Percentiles rank a stretch among this genome's conserved stretches.
Evolutionary conservation across 2,113 vertebrate species (phyloP).

Genomic region (Maylandia zebra): DNA sequence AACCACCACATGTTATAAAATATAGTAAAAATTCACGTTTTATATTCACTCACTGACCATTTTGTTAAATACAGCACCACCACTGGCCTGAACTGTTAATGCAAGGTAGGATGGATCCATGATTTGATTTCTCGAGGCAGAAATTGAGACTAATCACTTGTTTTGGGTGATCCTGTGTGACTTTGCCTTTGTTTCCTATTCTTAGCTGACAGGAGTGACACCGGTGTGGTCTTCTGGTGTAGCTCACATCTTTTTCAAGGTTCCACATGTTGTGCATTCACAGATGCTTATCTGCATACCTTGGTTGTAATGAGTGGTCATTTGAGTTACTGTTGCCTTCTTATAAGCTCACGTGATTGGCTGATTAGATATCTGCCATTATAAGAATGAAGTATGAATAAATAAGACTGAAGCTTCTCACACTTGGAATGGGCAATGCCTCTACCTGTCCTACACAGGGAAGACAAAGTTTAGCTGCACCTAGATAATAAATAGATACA

Average conservation of each 20-base stretch:
- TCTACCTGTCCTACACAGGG: background rate
- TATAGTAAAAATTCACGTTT: background rate
- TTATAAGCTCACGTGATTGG: background rate
- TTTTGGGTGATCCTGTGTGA: background rate
- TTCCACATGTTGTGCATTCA: background rate
- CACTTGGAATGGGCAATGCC: background rate
- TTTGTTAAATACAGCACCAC: background rate
- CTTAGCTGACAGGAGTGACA: background rate
- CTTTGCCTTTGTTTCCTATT: background rate
- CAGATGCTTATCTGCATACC: background rate
- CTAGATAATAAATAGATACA: background rate
- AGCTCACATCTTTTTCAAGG: background rate
- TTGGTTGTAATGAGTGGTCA: background rate
- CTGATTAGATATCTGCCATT: background rate
- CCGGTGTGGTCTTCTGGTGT: background rate
- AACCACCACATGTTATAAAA: background rate
- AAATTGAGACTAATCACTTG: background rate
- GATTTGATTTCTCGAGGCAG: background rate
- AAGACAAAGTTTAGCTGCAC: background rate
- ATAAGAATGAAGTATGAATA: background rate
- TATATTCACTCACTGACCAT: background rate
- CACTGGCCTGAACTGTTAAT: background rate
- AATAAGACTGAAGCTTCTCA: background rate
- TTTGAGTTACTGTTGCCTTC: background rate
- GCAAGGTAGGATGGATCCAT: background rate